Percentiles rank a stretch among this genome's conserved stretches.
Conservation (phyloP, 2,113 vertebrate genomes). For the Istiophorus platypterus region DNA sequence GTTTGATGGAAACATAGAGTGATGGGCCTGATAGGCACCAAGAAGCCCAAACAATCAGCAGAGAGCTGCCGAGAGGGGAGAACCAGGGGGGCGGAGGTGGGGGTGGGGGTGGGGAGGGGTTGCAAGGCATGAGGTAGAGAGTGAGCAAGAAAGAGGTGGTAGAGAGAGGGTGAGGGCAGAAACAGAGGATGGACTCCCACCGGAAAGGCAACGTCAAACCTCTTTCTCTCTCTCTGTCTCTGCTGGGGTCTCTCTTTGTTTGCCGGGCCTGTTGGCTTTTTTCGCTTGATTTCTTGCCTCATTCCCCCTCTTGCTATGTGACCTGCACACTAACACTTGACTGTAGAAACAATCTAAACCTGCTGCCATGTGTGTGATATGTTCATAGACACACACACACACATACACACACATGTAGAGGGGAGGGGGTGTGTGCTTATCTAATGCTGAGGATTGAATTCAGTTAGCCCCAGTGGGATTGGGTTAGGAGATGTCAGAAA, state of each 20-base stretch:
- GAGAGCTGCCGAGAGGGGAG: conserved; percentile 63
- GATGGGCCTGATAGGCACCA: conserved; percentile 78
- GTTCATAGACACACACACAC: conserved; percentile 53
- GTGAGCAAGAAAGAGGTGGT: conserved; percentile 8
- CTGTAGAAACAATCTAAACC: conserved; percentile 73
- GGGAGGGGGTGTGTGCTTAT: conserved; percentile 82
- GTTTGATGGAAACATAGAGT: conserved; percentile 84
- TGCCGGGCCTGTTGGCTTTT: conserved; percentile 50
- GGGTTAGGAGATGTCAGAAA: conserved; percentile 89
- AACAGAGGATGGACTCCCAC: conserved; percentile 61
- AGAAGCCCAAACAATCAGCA: conserved; percentile 79
- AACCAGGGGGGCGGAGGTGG: background rate
- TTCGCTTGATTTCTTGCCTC: conserved; percentile 66
- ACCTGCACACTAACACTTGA: conserved; percentile 74
- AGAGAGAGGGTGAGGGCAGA: conserved; percentile 30
- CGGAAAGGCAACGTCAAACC: conserved; percentile 57
- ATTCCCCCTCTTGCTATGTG: conserved; percentile 69
- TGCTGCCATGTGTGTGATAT: conserved; percentile 64
- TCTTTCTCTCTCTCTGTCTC: conserved; percentile 51
- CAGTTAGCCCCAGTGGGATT: conserved; percentile 87
- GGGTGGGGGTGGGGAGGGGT: too few relatives aligned
- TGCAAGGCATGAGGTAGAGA: conserved; percentile 40
- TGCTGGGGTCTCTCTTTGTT: conserved; percentile 59
- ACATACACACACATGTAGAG: conserved; percentile 49
- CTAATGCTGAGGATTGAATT: conserved; percentile 88